These are phyloP conservation scores for Catharus fuscescens DNA, from an alignment of 2,113 vertebrate species.

Conservation along the genomic window DNA sequence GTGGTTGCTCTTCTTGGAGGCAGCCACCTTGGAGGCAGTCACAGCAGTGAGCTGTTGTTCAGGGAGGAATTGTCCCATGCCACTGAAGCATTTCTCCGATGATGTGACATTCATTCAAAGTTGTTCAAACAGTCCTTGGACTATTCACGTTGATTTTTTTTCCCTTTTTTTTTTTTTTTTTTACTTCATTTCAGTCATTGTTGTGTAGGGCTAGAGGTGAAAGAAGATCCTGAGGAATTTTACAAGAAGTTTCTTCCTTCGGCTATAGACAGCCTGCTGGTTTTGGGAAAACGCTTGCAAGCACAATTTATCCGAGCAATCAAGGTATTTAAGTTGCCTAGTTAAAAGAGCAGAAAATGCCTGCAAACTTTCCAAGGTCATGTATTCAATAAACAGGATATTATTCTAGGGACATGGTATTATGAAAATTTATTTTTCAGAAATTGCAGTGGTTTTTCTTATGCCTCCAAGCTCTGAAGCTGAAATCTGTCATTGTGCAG, in stretches of 20 bases:
- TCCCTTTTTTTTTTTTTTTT: neutral
- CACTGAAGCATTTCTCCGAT: constrained; percentile 9
- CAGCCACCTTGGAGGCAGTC: constrained; percentile 38
- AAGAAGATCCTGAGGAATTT: constrained; percentile 80
- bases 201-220: constrained; percentile 83
- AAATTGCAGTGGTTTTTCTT: neutral
- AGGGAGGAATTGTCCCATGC: constrained; percentile 25
- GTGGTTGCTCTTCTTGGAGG: neutral
- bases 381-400: neutral
- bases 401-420: neutral
- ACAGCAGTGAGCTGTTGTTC: constrained; percentile 41
- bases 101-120: constrained; percentile 30
- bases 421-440: neutral
- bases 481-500: neutral
- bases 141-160: neutral
- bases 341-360: neutral
- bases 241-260: constrained; percentile 80
- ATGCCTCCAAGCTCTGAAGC: neutral
- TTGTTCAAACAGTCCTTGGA: constrained; percentile 6
- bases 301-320: constrained; percentile 71
- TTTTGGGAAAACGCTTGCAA: constrained; percentile 80
- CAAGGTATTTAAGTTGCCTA: constrained; percentile 69
- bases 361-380: neutral
- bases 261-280: constrained; percentile 76
- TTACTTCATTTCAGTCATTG: constrained; percentile 70